A percentile compares a stretch with the other conserved stretches of the same genome.
Evolutionary conservation across 2,888 invertebrate species (phyloP).

Genomic region (Caenorhabditis auriculariae): DNA sequence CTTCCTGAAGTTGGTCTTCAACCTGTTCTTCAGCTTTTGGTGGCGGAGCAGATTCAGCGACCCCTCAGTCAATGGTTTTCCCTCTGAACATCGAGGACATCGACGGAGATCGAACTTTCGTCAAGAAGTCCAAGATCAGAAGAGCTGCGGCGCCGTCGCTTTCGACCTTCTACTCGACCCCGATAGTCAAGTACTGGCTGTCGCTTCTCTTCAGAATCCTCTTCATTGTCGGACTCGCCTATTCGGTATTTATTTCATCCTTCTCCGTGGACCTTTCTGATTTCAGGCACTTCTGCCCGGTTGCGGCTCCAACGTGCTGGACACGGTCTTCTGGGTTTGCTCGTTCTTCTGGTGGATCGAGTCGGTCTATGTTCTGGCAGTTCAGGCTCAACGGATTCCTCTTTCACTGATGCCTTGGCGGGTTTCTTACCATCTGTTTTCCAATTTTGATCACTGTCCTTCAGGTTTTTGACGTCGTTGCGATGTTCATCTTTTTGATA

Average conservation of each 20-base stretch:
- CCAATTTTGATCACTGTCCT: background rate
- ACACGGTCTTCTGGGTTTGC: conserved; percentile 64
- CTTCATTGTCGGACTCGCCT: conserved; percentile 51
- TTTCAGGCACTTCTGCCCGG: conserved; percentile 59
- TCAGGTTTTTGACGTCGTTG: conserved; percentile 41
- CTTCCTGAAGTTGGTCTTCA: too few relatives aligned
- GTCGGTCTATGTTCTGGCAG: conserved; percentile 38
- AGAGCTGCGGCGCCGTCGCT: conserved; percentile 43
- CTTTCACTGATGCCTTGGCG: conserved; percentile 42
- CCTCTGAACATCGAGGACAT: conserved; percentile 40
- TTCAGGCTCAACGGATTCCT: conserved; percentile 29
- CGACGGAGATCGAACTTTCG: conserved; percentile 1
- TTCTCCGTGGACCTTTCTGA: background rate
- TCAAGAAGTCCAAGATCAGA: conserved; percentile 34
- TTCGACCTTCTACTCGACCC: conserved; percentile 64
- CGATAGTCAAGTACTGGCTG: conserved; percentile 66
- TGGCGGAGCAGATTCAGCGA: conserved; percentile 33
- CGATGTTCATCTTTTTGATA: conserved; percentile 38
- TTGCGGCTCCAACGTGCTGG: conserved; percentile 65
- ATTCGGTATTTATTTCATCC: conserved; percentile 36
- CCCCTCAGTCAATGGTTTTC: conserved; percentile 43
- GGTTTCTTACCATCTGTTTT: conserved; percentile 1
- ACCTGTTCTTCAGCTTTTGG: background rate
- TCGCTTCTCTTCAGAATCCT: conserved; percentile 62
- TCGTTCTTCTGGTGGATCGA: conserved; percentile 57